Evolutionary conservation across 2,797 vertebrate species (phyloP).

Genomic region (Rhinoraja longicauda): DNA sequence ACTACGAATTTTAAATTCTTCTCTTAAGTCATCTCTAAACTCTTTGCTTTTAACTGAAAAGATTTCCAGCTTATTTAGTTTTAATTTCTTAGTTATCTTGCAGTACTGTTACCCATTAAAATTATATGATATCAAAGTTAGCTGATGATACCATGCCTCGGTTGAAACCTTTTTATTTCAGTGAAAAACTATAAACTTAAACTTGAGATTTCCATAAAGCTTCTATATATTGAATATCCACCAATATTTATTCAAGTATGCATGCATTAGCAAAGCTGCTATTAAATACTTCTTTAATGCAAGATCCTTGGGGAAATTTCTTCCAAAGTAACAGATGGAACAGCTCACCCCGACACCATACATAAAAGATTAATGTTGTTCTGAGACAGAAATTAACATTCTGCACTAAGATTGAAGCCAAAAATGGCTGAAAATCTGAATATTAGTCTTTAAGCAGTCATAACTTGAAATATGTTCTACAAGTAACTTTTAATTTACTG

Average conservation of each 20-base stretch:
- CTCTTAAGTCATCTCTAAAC: not conserved
- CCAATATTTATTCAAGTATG: not conserved
- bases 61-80: not conserved
- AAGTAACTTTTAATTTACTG: not conserved
- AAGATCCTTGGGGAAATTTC: slow-evolving; percentile 5
- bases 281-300: not conserved
- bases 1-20: not conserved
- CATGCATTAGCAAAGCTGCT: not conserved
- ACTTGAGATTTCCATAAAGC: not conserved
- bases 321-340: slow-evolving; percentile 33
- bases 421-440: not conserved
- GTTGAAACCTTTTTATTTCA: not conserved
- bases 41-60: not conserved
- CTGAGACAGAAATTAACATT: slow-evolving; percentile 3
- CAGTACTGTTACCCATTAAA: not conserved
- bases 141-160: not conserved
- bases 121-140: not conserved
- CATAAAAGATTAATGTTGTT: slow-evolving; percentile 31
- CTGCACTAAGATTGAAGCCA: not conserved
- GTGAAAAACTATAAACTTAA: not conserved
- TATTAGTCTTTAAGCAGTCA: not conserved
- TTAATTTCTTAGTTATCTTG: not conserved
- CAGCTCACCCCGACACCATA: not conserved
- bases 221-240: not conserved
- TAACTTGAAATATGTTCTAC: not conserved